phyloP scores from a whole-genome alignment of 2,888 invertebrate species.

The Pherbina coryleti region DNA sequence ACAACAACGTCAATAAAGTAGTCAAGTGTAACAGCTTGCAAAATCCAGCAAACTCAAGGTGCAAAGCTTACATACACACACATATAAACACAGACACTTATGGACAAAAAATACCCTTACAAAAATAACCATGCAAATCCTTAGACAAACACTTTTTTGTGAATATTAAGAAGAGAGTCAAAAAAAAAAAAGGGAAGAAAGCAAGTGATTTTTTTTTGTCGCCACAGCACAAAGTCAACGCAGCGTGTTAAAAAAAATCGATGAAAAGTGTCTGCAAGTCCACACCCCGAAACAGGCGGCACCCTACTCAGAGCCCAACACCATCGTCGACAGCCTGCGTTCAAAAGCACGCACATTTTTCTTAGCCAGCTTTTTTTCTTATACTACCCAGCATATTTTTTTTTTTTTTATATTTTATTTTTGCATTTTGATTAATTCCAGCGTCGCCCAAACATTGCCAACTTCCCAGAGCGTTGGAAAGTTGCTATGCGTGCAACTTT shows the following conservation, averaged over 20 bases:
- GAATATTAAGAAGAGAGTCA: neutral
- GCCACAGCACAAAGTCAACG: neutral
- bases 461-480: neutral
- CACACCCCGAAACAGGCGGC: neutral
- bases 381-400: neutral
- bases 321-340: neutral
- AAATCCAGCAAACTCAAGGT: conserved; percentile 24
- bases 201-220: neutral
- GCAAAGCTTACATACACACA: conserved; percentile 22
- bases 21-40: conserved; percentile 25
- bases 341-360: neutral
- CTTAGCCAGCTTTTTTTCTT: neutral
- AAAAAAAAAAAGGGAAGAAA: neutral
- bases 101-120: conserved; percentile 28
- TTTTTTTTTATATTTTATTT: neutral
- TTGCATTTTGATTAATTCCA: conserved; percentile 4
- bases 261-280: conserved; percentile 2
- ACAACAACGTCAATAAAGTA: conserved; percentile 18
- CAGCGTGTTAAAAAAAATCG: conserved; percentile 34
- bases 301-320: neutral
- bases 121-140: conserved; percentile 42
- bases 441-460: neutral
- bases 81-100: neutral
- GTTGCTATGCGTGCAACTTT: neutral
- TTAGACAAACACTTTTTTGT: conserved; percentile 27